Percentiles rank a stretch among this genome's conserved stretches.
Evolutionary conservation across 2,888 invertebrate genomes (phyloP).

Genomic region (Melanophora roralis): DNA sequence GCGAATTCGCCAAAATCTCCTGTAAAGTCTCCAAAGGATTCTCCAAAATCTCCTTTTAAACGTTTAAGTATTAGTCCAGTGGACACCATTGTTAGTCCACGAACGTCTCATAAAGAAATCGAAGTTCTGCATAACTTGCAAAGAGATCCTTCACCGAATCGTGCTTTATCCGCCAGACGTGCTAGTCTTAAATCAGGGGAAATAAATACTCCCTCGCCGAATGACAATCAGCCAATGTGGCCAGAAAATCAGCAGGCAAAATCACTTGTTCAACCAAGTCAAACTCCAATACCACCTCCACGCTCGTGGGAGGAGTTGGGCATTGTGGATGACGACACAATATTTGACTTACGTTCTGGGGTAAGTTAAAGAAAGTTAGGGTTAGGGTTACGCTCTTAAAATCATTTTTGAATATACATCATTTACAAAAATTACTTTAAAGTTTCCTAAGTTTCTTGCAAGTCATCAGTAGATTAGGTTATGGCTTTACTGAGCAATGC

Average conservation of each 20-base stretch:
- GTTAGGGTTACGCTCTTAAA: too few species aligned
- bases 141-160: conserved; percentile 81
- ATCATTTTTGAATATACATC: too few species aligned
- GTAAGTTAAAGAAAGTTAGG: too few species aligned
- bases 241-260: conserved; percentile 1
- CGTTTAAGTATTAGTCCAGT: conserved; percentile 77
- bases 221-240: not conserved
- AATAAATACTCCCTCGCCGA: conserved; percentile 21
- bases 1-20: conserved; percentile 56
- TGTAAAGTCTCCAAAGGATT: conserved; percentile 59
- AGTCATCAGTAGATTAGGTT: too few species aligned
- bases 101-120: conserved; percentile 80
- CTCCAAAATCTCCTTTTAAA: conserved; percentile 70
- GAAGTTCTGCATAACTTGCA: conserved; percentile 84
- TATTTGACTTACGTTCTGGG: conserved; percentile 84
- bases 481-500: too few species aligned
- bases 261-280: conserved; percentile 67
- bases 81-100: conserved; percentile 77
- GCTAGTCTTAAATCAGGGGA: conserved; percentile 57
- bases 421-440: too few species aligned
- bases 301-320: conserved; percentile 81
- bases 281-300: conserved; percentile 64
- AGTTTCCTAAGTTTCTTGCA: too few species aligned
- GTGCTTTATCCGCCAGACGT: conserved; percentile 68
- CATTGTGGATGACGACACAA: conserved; percentile 80